Evolutionary conservation across 2,888 invertebrate genomes (phyloP).

Genomic region (Endomychus coccineus): DNA sequence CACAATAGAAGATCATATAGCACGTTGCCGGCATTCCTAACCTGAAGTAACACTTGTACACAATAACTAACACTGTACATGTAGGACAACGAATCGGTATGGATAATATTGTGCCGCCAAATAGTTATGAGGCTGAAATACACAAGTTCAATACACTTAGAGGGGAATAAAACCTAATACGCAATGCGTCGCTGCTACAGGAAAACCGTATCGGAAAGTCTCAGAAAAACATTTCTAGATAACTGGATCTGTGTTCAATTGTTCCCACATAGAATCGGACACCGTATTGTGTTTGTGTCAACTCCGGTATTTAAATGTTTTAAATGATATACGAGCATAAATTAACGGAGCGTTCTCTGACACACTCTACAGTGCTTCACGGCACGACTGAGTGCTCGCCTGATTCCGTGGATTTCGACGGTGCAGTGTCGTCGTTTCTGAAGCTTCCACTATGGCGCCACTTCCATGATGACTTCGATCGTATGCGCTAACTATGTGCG

Average conservation of each 20-base stretch:
- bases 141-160: too few relatives aligned
- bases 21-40: conserved; percentile 27
- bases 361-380: conserved; percentile 38
- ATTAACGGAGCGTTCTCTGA: too few relatives aligned
- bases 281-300: not conserved
- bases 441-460: conserved; percentile 32
- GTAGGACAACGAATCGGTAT: too few relatives aligned
- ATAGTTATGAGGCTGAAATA: too few relatives aligned
- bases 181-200: conserved; percentile 28
- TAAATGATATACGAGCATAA: not conserved
- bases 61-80: conserved; percentile 12
- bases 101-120: too few relatives aligned
- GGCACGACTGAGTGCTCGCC: conserved; percentile 34
- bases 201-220: conserved; percentile 7
- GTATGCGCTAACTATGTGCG: conserved; percentile 32
- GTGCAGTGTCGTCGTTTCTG: conserved; percentile 24
- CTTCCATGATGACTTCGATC: conserved; percentile 36
- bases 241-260: too few relatives aligned
- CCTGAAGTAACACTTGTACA: conserved; percentile 11
- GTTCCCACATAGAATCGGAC: not conserved
- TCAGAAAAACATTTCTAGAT: conserved; percentile 10
- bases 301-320: not conserved
- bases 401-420: conserved; percentile 15
- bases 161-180: conserved; percentile 20
- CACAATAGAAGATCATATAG: not conserved